Conservation (phyloP, 2,113 vertebrate genomes). For the Heliornis fulica region DNA sequence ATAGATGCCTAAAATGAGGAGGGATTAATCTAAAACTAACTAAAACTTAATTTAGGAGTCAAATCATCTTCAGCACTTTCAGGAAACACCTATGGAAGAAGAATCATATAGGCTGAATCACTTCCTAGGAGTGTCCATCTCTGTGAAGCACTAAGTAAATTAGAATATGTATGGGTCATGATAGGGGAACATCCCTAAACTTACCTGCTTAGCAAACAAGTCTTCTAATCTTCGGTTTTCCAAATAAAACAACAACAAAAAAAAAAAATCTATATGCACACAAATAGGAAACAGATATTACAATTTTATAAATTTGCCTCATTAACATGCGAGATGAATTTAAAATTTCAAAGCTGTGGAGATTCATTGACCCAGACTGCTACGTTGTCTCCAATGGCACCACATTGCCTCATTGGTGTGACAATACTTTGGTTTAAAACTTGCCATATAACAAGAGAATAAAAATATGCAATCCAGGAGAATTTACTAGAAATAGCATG, state of each 20-base stretch:
- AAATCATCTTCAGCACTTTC: background rate
- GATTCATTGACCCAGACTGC: background rate
- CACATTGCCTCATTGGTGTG: background rate
- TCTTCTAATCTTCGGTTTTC: background rate
- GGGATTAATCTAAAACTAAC: background rate
- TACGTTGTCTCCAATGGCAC: background rate
- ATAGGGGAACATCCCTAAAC: background rate
- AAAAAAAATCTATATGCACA: no score
- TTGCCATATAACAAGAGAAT: background rate
- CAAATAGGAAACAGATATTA: accelerated
- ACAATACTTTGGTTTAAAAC: background rate
- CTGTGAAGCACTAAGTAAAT: background rate
- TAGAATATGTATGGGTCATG: accelerated
- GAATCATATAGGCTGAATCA: background rate
- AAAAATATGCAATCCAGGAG: background rate
- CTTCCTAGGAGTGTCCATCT: background rate
- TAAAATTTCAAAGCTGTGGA: background rate
- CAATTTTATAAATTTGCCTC: background rate
- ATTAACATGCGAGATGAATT: background rate
- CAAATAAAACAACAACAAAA: background rate
- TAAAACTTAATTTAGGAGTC: background rate
- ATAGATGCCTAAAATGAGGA: background rate
- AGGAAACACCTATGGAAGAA: background rate
- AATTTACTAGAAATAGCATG: accelerated
- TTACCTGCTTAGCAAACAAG: background rate